Base-by-base conservation (phyloP, 2,113 vertebrate species). In the Mobula birostris region DNA sequence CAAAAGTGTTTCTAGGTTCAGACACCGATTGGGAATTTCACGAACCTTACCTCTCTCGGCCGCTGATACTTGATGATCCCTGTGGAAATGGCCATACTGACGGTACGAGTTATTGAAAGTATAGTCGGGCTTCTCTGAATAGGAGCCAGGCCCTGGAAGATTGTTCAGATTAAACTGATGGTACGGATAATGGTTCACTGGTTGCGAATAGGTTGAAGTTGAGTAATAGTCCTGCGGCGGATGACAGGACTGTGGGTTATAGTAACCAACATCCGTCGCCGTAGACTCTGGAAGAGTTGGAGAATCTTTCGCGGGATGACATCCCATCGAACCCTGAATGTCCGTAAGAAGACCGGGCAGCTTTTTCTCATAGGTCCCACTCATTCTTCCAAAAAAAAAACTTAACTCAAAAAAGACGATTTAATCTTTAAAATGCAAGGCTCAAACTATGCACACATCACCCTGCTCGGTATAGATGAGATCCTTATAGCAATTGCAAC, bases 231-330 rank as follows among this genome's bases (percentile, higher is more conserved):
- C 98, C 79, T 99, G 98, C 91, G 99, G 98, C 94, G 97, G 95
- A 94, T 96, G 96, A 66, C 95, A 85, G 94, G 97, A 95, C 79
- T 98, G 97, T 29, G 97, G 96, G 95, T 97, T 99, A 97, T 99
- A 99, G 96, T 98, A 99, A 96, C 98, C 98, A 97, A 99, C 97
- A 94, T 99, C 98, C 66, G 99, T 99, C 96, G 98, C 98, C 0
- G 98, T 98, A 5, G 98, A 99, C 96, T 99, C 99, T 0, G 99
- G 99, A 14, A 99, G 97, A 3, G 99, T 99, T 19, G 99, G 98
- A 2, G 99, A 99, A 96, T 99, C 98, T 97, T 99, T 99, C 96
- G 96, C 97, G 32, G 98, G 98, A 95, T 99, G 98, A 97, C 98
- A 99, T 95, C 98, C 98, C 94, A 99, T 97, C 78, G 98, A 98